These are phyloP conservation scores for Canis aureus DNA, from an alignment of 2,113 vertebrate genomes.

Conservation along the genomic window DNA sequence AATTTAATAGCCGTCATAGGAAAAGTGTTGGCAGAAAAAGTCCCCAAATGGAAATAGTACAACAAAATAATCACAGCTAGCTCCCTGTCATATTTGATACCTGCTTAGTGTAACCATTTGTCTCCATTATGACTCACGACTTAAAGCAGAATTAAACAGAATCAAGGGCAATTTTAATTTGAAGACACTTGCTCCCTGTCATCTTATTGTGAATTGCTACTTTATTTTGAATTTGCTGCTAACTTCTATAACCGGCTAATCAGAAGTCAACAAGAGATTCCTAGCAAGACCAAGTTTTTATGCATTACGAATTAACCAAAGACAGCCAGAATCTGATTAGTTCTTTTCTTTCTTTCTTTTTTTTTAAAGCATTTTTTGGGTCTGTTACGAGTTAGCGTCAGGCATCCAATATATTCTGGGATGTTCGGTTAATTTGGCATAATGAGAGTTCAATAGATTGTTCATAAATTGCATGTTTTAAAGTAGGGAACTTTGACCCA, in stretches of 20 bases:
- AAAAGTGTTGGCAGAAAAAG: conserved; percentile 84
- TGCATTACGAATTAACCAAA: not conserved
- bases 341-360: conserved; percentile 33
- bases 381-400: conserved; percentile 78
- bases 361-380: not conserved
- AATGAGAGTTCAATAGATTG: conserved; percentile 83
- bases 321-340: not conserved
- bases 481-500: conserved; percentile 80
- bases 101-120: conserved; percentile 57
- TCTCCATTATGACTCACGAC: conserved; percentile 71
- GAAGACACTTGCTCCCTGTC: conserved; percentile 82
- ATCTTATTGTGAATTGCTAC: conserved; percentile 68
- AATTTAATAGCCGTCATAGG: conserved; percentile 85
- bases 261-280: conserved; percentile 57
- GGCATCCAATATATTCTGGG: conserved; percentile 69
- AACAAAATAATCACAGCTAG: conserved; percentile 36
- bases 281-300: conserved; percentile 46
- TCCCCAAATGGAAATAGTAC: conserved; percentile 51
- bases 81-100: conserved; percentile 68
- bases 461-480: conserved; percentile 77
- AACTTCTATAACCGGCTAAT: conserved; percentile 69
- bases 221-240: conserved; percentile 68
- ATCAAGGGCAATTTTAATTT: conserved; percentile 83
- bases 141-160: conserved; percentile 85
- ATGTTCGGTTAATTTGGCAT: conserved; percentile 82